Base-by-base conservation (phyloP, 1,140 invertebrate genomes). In the Cyclina sinensis region DNA sequence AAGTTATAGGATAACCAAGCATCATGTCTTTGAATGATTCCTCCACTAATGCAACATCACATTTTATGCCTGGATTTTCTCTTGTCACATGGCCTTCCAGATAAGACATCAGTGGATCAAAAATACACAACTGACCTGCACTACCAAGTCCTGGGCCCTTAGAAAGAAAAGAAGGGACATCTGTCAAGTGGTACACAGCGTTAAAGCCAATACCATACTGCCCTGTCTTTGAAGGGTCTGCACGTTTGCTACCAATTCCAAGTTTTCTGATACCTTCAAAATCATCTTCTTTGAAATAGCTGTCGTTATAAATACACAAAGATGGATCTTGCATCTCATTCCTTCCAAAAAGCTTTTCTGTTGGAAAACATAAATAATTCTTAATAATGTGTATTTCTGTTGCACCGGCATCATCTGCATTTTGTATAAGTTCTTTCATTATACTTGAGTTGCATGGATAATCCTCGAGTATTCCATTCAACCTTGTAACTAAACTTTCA, bases 331-430 rank as follows among this genome's bases (percentile, higher is more conserved):
- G 91, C 43, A 91, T 80, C 91, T 86, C 90, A 37, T 83, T 70
- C 32, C 89, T 85, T 65, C 89, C 88, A 76, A 91, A 87, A 18
- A 93, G 59, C 30, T 65, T 82, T n/a, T 91, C 48, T 12, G 37
- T 84, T 54, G 84, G 30, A 59, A 90, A 90, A 46, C 79, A 39
- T 68, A 92, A 83, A 24, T 90, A 91, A 70, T 94, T 92, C 70
- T 92, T 91, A 21, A 94, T 91, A 86, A 95, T 94, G 62, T 92
- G 87, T 18, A 94, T 88, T 81, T 93, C 92, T 46, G 92, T 93
- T 27, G 94, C 94, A 24, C 91, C 91, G 35, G 93, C 93, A 90
- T 95, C 94, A 89, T 95, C 94, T 48, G 94, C 93, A 91, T 98
- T 94, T 73, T 94, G 93, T 0, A 94, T 35, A 18, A 94, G 81